Conservation (phyloP, 2,113 vertebrate species). For the pig (Sus scrofa) region T2T-Sscrofa CM000813.6:80641001-80641500, state of each 20-base stretch:
- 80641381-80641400: neutral
- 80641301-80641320: neutral
- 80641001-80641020: neutral
- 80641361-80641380: neutral
- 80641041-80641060: neutral
- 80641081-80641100: neutral
- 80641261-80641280: neutral
- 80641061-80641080: neutral
- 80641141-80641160: neutral
- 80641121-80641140: neutral
- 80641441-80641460: neutral
- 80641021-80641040: neutral
- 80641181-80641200: neutral
- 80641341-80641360: accelerated
- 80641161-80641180: neutral
- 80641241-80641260: neutral
- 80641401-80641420: neutral
- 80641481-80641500: neutral
- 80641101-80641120: neutral
- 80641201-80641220: neutral
- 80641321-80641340: neutral
- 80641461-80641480: neutral
- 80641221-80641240: neutral
- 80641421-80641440: neutral
- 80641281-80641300: neutral